These are phyloP conservation scores for Tanypteryx hageni DNA, from an alignment of 2,888 invertebrate species.

Conservation along the genomic window DNA sequence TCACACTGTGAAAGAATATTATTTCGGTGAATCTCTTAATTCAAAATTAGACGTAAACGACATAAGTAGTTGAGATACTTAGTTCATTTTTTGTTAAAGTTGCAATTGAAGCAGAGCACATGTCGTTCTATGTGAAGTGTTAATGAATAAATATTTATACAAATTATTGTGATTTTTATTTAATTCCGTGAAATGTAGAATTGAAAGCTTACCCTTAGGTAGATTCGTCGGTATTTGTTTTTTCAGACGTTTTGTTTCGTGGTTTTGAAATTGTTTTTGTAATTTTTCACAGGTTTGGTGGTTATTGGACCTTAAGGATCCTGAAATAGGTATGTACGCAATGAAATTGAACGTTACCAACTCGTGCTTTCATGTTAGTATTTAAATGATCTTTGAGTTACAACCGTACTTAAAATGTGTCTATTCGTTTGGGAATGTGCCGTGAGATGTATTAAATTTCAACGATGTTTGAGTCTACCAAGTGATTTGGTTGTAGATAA, in stretches of 20 bases:
- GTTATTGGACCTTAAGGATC: conserved; percentile 36
- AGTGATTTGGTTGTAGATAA: no score
- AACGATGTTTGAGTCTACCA: no score
- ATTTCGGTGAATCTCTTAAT: background rate
- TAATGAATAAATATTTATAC: background rate
- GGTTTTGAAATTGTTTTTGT: background rate
- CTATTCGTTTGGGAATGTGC: no score
- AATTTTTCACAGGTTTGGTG: conserved; percentile 40
- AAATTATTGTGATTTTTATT: background rate
- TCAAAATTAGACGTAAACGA: background rate
- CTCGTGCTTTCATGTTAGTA: no score
- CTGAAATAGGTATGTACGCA: conserved; percentile 45
- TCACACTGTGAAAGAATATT: background rate
- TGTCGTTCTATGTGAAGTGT: background rate
- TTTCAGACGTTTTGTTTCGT: background rate
- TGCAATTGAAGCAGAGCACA: conserved; percentile 37
- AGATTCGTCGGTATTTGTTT: background rate
- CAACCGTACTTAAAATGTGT: no score
- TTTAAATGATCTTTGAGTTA: no score
- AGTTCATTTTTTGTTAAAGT: background rate
- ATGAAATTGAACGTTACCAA: background rate
- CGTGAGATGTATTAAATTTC: no score
- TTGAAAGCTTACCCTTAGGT: background rate
- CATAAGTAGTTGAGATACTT: background rate
- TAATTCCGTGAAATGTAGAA: background rate